Percentiles rank a stretch among this genome's conserved stretches.
Evolutionary conservation across 2,113 vertebrate genomes (phyloP).

Genomic region (Neotoma lepida): DNA sequence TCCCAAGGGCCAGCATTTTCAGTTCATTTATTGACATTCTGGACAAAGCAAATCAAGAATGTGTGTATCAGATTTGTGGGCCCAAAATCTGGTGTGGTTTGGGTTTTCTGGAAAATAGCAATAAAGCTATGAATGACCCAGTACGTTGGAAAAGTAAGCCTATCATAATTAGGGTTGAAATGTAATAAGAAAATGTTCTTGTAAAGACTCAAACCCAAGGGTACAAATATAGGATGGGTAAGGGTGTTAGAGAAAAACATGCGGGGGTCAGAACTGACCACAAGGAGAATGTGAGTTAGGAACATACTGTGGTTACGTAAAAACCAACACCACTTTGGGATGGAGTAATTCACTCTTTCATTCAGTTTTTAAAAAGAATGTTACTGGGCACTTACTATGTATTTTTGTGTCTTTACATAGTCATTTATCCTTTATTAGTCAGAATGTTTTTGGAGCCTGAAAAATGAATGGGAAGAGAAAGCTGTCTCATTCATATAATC

Average conservation of each 20-base stretch:
- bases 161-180: slow-evolving; percentile 77
- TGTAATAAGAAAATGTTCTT: slow-evolving; percentile 73
- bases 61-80: slow-evolving; percentile 71
- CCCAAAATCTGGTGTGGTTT: slow-evolving; percentile 69
- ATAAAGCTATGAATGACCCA: slow-evolving; percentile 66
- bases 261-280: slow-evolving; percentile 59
- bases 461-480: slow-evolving; percentile 53
- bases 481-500: slow-evolving; percentile 16
- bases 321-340: slow-evolving; percentile 55
- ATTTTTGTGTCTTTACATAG: slow-evolving; percentile 61
- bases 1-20: not conserved
- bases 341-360: slow-evolving; percentile 58
- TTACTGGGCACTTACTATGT: slow-evolving; percentile 57
- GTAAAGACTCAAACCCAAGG: slow-evolving; percentile 63
- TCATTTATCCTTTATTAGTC: slow-evolving; percentile 54
- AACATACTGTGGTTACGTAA: slow-evolving; percentile 61
- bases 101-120: slow-evolving; percentile 73
- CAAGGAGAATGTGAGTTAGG: slow-evolving; percentile 62
- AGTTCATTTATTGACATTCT: slow-evolving; percentile 63
- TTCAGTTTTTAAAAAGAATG: slow-evolving; percentile 56
- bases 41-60: slow-evolving; percentile 75
- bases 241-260: slow-evolving; percentile 65
- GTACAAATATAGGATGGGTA: slow-evolving; percentile 70
- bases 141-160: slow-evolving; percentile 68
- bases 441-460: slow-evolving; percentile 56